These are phyloP conservation scores for Scaptomyza flava DNA, from an alignment of 2,888 invertebrate species.

Conservation along the genomic window DNA sequence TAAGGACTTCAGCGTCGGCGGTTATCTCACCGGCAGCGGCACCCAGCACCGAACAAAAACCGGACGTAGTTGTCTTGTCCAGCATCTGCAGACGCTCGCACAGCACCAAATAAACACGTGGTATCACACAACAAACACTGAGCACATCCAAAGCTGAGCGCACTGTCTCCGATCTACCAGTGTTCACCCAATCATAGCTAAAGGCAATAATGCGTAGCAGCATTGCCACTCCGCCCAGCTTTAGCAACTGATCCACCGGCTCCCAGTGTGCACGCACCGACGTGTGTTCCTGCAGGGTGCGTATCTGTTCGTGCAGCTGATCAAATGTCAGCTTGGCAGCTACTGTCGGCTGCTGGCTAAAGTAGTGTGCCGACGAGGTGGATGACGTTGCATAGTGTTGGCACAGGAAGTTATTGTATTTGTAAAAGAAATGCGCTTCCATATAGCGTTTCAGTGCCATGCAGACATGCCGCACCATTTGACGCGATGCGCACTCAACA, in stretches of 20 bases:
- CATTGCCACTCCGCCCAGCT: conserved; percentile 92
- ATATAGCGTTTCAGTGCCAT: conserved; percentile 95
- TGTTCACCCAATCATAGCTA: conserved; percentile 94
- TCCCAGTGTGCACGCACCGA: conserved; percentile 92
- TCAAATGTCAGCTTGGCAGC: conserved; percentile 90
- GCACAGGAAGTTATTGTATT: conserved; percentile 89
- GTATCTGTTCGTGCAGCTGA: conserved; percentile 94
- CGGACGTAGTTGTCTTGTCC: conserved; percentile 91
- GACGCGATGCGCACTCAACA: conserved; percentile 94
- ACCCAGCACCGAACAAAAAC: conserved; percentile 91
- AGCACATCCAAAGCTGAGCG: conserved; percentile 94
- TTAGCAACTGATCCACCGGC: conserved; percentile 94
- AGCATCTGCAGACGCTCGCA: conserved; percentile 91
- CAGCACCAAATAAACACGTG: conserved; percentile 90
- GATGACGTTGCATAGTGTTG: conserved; percentile 85
- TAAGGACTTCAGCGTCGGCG: conserved; percentile 95
- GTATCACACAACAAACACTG: conserved; percentile 95
- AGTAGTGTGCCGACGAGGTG: conserved; percentile 74
- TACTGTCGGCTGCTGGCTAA: conserved; percentile 85
- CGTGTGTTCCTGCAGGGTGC: conserved; percentile 90
- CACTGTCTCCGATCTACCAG: conserved; percentile 92
- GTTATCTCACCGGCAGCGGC: conserved; percentile 97
- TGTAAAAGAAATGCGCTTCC: conserved; percentile 94
- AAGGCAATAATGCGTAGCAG: conserved; percentile 94
- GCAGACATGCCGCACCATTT: conserved; percentile 95